Base-by-base conservation (phyloP, 1,140 invertebrate genomes). In the Marisa cornuarietis region DNA sequence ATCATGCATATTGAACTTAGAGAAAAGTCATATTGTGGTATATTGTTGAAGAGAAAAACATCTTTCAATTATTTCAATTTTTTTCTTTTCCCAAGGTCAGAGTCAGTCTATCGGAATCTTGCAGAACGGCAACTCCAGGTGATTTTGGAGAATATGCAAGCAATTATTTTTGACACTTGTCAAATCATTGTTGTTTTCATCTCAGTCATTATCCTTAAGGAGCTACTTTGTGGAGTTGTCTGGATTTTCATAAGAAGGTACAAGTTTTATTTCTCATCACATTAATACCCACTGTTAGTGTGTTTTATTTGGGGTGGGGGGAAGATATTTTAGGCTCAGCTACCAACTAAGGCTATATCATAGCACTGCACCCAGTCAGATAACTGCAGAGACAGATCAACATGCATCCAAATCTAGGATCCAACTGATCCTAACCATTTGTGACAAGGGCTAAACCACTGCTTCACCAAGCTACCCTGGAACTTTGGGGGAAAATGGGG, bases 201-300 rank as follows among this genome's bases (percentile, higher is more conserved):
- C 79, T 80, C 84, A 66, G 77, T 86, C 42, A 79, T 87, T 52
- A 80, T 87, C 66, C 80, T 88, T n/a, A 87, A 86, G 63, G 85
- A 88, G 72, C 77, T 88, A 22, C 62, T 84, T 4, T 80, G 83
- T 54, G 84, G 83, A 16, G 85, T 87, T 1, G 66, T 85, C 71
- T 88, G 87, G 87, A 83, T 88, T n/a, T 85, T 85, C 54, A 81
- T 87, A 51, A 85, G 85, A 80, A 85, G 87, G 87, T 88, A 62
- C 69, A 78, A n/a, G 16, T 9, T 51, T 10, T 79, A 16, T 31
- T n/a, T 65, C 10, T 20, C 54, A 14, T 52, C 31, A n/a, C 61
- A 51, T 51, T 42, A 0, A 42, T 42, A 2, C 31, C 6, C 31
- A 6, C 31, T 42, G 2, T 42, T 42, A 42, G 31, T 42, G 31